Evolutionary conservation across 92 coral and sea anemone species (phyloP).

Genomic region (Parazoanthus atlanticus): DNA sequence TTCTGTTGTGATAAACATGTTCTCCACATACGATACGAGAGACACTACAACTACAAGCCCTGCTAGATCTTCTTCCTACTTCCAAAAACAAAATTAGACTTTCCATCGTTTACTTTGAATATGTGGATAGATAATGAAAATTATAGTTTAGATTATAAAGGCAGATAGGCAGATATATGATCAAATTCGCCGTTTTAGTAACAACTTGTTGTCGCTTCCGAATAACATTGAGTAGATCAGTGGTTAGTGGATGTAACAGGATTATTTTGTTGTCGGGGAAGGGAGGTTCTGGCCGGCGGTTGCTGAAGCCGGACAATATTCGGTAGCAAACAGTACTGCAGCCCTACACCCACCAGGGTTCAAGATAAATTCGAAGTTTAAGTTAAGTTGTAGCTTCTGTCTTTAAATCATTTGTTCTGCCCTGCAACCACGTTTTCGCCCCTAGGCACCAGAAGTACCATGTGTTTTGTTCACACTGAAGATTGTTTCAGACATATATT

Average conservation of each 20-base stretch:
- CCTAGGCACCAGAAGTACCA: neutral
- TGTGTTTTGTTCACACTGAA: neutral
- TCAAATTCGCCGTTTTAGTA: neutral
- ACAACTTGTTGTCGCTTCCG: neutral
- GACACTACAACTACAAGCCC: no score
- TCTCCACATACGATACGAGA: no score
- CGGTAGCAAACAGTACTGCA: neutral
- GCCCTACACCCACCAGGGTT: neutral
- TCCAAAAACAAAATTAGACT: no score
- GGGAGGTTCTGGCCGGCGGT: no score
- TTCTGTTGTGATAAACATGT: no score
- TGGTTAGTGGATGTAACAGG: neutral
- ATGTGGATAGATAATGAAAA: neutral
- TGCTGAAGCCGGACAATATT: neutral
- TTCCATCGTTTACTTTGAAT: neutral
- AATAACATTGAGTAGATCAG: neutral
- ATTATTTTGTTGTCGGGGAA: no score
- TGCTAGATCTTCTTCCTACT: no score
- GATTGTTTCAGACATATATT: neutral
- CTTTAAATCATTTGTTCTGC: neutral
- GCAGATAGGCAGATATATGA: neutral
- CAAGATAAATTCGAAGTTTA: no score
- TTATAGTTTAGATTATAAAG: no score
- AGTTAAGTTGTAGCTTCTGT: neutral
- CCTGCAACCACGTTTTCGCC: neutral